A percentile compares a stretch with the other conserved stretches of the same genome.
phyloP scores from a whole-genome alignment of 2,797 vertebrate species.

The Alosa sapidissima region DNA sequence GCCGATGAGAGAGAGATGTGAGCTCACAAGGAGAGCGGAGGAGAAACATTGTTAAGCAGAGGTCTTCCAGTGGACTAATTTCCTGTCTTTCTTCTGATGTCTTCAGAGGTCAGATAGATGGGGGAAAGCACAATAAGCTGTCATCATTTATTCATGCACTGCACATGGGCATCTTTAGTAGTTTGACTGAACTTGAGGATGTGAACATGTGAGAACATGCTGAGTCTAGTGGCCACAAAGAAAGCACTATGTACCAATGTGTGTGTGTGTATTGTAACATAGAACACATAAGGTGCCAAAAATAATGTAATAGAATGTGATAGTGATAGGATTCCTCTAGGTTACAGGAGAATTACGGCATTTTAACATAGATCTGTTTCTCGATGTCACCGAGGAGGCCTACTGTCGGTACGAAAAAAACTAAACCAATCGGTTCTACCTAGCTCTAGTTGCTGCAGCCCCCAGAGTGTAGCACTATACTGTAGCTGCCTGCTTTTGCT shows the following conservation, averaged over 20 bases:
- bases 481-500: too few species aligned
- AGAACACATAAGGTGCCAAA: too few species aligned
- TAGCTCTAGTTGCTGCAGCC: too few species aligned
- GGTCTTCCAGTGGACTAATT: neutral
- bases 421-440: too few species aligned
- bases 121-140: neutral
- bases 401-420: too few species aligned
- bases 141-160: neutral
- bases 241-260: neutral
- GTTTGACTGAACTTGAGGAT: neutral
- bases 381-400: too few species aligned
- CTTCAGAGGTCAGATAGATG: neutral
- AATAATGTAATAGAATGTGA: too few species aligned
- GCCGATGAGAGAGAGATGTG: neutral
- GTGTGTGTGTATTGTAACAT: neutral
- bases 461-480: too few species aligned
- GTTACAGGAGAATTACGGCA: too few species aligned
- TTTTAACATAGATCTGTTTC: too few species aligned
- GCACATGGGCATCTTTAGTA: neutral
- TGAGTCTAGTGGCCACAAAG: neutral
- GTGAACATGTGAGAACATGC: neutral
- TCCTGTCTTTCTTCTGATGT: neutral
- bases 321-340: too few species aligned
- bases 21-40: neutral
- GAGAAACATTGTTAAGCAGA: conserved; percentile 2